Conservation (phyloP, 2,888 invertebrate species). For the Gymnoscelis rufifasciata region DNA sequence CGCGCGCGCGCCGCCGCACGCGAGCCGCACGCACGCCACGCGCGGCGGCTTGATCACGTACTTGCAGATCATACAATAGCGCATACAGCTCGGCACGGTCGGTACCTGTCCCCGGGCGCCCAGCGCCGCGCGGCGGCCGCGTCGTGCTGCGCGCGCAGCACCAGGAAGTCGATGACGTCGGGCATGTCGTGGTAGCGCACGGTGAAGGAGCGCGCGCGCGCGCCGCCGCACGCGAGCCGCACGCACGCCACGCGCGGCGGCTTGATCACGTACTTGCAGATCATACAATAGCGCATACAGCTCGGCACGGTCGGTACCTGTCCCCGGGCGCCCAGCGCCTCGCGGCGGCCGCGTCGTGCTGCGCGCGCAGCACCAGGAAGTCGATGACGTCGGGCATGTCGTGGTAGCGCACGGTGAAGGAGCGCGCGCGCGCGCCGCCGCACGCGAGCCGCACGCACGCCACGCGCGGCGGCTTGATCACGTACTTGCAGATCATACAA, state of each 20-base stretch:
- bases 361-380: constrained; percentile 6
- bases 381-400: neutral
- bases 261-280: too few species aligned
- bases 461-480: too few species aligned
- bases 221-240: too few species aligned
- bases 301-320: neutral
- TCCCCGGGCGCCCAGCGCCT: neutral
- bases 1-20: too few species aligned
- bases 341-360: neutral
- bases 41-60: too few species aligned
- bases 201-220: constrained; percentile 45
- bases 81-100: neutral
- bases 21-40: too few species aligned
- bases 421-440: too few species aligned
- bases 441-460: too few species aligned
- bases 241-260: too few species aligned
- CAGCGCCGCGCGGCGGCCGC: neutral
- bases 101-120: neutral
- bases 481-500: too few species aligned
- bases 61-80: too few species aligned
- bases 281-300: too few species aligned
- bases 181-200: constrained; percentile 26
- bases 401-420: constrained; percentile 38
- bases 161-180: neutral
- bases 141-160: neutral